Percentiles rank a stretch among this genome's conserved stretches.
These are phyloP conservation scores for Acleris emargana DNA, from an alignment of 2,888 invertebrate genomes.

Conservation along the genomic window DNA sequence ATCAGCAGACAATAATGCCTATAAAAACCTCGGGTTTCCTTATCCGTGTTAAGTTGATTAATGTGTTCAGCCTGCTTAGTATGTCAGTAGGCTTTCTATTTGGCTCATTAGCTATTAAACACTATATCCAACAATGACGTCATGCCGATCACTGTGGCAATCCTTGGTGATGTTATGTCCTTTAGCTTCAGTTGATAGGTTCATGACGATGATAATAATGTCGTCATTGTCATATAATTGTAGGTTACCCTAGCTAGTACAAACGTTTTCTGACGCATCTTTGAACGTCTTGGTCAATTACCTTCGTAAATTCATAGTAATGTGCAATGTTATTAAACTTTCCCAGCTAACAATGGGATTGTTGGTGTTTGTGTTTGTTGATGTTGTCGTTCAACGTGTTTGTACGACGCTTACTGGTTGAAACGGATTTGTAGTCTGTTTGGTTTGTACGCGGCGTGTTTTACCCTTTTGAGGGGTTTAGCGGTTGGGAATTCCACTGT, in stretches of 20 bases:
- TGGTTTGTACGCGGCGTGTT: too few relatives aligned
- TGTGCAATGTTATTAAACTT: conserved; percentile 20
- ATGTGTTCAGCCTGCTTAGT: conserved; percentile 23
- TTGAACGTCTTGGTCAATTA: conserved; percentile 26
- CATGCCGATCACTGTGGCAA: too few relatives aligned
- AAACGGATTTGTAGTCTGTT: neutral
- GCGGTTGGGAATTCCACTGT: too few relatives aligned
- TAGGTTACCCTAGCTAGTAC: conserved; percentile 6
- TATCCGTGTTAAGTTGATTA: conserved; percentile 27
- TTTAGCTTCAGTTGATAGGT: too few relatives aligned
- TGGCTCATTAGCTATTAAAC: conserved; percentile 9
- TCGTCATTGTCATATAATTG: conserved; percentile 8
- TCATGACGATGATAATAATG: too few relatives aligned
- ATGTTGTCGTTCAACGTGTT: conserved; percentile 1
- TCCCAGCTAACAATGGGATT: conserved; percentile 10
- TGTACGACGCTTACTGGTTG: conserved; percentile 1
- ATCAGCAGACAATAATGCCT: conserved; percentile 11
- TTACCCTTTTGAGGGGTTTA: too few relatives aligned
- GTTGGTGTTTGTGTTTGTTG: conserved; percentile 6
- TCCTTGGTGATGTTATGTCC: too few relatives aligned
- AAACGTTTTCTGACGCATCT: conserved; percentile 13
- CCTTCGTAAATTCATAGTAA: conserved; percentile 18
- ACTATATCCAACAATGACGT: neutral
- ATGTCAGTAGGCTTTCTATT: conserved; percentile 27
- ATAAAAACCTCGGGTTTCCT: conserved; percentile 15